Percentiles rank a stretch among this genome's conserved stretches.
These are phyloP conservation scores for Phrynosoma platyrhinos DNA, from an alignment of 2,113 vertebrate species.

Conservation along the genomic window DNA sequence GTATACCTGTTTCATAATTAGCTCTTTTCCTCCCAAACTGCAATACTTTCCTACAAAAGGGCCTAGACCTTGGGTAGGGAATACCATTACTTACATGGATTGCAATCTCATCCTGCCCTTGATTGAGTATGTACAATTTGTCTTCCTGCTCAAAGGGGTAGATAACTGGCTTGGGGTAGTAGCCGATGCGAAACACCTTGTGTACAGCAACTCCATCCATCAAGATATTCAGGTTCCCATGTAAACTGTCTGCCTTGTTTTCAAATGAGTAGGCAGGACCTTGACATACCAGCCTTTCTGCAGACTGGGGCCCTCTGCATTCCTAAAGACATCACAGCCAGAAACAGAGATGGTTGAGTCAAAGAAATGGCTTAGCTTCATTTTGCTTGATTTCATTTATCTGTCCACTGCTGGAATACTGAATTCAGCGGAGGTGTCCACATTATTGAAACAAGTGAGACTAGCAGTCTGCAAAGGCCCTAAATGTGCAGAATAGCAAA, in stretches of 20 bases:
- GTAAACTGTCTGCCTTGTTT: slow-evolving; percentile 69
- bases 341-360: rapidly evolving
- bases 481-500: neutral
- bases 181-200: slow-evolving; percentile 79
- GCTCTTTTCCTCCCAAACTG: neutral
- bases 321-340: slow-evolving; percentile 63
- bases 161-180: slow-evolving; percentile 79
- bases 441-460: neutral
- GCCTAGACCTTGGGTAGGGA: neutral
- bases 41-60: neutral
- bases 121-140: slow-evolving; percentile 75
- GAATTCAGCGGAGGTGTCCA: neutral
- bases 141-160: slow-evolving; percentile 78
- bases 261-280: slow-evolving; percentile 80
- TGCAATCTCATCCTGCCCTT: slow-evolving; percentile 82
- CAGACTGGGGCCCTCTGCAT: slow-evolving; percentile 71
- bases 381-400: neutral
- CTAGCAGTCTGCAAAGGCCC: neutral
- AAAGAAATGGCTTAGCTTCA: neutral
- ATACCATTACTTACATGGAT: slow-evolving; percentile 79
- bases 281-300: slow-evolving; percentile 79
- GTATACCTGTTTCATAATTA: neutral
- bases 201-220: slow-evolving; percentile 81
- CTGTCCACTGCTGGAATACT: neutral
- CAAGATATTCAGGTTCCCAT: slow-evolving; percentile 82